Evolutionary conservation across 2,113 vertebrate genomes (phyloP), one percentile per base, ranked within the genome.

Genomic region (Hymenochirus boettgeri): DNA sequence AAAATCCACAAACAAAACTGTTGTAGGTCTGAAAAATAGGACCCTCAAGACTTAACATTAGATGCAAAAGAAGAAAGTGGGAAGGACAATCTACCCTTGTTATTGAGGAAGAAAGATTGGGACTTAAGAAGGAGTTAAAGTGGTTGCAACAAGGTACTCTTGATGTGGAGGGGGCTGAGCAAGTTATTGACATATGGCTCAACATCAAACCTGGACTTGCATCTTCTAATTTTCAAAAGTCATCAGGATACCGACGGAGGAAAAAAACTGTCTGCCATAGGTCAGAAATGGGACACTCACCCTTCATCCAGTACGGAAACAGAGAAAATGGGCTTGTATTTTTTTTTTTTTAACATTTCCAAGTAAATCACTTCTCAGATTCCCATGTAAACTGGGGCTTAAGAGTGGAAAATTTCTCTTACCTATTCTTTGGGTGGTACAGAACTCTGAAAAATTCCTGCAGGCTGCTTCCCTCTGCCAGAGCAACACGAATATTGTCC

Each of bases 401-500:
- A 74, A 77, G 75, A 79, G 72, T 76, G 79, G 79, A 87, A 85
- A 82, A 78, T 77, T 81, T 86, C 74, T 76, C 80, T 72, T 78
- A 84, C 82, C 83, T n/a, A 80, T 80, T 82, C 75, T 83, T 81
- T 75, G 79, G 77, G 78, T 81, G 82, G 84, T 80, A 84, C 74
- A 75, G 73, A 82, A 84, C 79, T 80, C 79, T 78, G 73, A 74
- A 84, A 82, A 86, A 87, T 85, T 78, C 83, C 71, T 60, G 79
- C 70, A 50, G n/a, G 74, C 78, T 73, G 82, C 80, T 89, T 69
- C 58, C 62, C 42, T 39, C 74, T 85, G 84, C 82, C 88, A 90
- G 79, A 83, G 83, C 86, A 89, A 88, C 85, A 90, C 75, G 79
- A 79, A 85, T 81, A 88, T 84, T 84, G 82, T 81, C 81, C 86